Evolutionary conservation across 2,888 invertebrate genomes (phyloP).

Genomic region (Sesia bembeciformis): DNA sequence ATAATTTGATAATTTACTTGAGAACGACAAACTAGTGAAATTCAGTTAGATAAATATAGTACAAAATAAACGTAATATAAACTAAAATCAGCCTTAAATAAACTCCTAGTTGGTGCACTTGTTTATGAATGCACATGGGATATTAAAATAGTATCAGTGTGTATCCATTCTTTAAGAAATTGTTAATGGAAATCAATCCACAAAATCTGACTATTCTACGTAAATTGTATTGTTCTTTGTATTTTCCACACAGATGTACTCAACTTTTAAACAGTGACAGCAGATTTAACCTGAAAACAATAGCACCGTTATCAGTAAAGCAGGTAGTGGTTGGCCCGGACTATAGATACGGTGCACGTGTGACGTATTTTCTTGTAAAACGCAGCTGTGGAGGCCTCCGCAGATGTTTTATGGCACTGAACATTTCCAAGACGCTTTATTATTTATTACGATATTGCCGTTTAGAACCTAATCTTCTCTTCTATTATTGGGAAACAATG

Average conservation of each 20-base stretch:
- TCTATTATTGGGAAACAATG: slow-evolving; percentile 70
- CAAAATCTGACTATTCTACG: too few relatives aligned
- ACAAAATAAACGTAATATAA: too few relatives aligned
- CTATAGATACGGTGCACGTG: slow-evolving; percentile 59
- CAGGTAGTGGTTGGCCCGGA: slow-evolving; percentile 32
- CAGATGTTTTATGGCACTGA: slow-evolving; percentile 72
- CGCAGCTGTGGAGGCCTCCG: slow-evolving; percentile 64
- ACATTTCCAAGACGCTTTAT: slow-evolving; percentile 68
- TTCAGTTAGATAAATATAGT: too few relatives aligned
- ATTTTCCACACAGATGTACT: not conserved
- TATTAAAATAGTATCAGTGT: too few relatives aligned
- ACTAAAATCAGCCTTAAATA: too few relatives aligned
- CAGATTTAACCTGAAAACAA: slow-evolving; percentile 5
- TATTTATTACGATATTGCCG: slow-evolving; percentile 71
- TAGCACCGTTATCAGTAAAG: slow-evolving; percentile 29
- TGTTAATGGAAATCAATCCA: too few relatives aligned
- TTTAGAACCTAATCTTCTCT: slow-evolving; percentile 69
- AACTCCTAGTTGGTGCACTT: too few relatives aligned
- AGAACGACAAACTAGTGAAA: too few relatives aligned
- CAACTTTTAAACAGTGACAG: not conserved
- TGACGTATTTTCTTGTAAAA: slow-evolving; percentile 63
- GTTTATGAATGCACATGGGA: too few relatives aligned
- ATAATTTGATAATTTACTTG: too few relatives aligned
- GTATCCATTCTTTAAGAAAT: too few relatives aligned
- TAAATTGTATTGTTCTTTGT: too few relatives aligned